Evolutionary conservation across 1,140 invertebrate species (phyloP), one percentile per base, ranked within the genome.

Genomic region (Drosophila virilis): DNA sequence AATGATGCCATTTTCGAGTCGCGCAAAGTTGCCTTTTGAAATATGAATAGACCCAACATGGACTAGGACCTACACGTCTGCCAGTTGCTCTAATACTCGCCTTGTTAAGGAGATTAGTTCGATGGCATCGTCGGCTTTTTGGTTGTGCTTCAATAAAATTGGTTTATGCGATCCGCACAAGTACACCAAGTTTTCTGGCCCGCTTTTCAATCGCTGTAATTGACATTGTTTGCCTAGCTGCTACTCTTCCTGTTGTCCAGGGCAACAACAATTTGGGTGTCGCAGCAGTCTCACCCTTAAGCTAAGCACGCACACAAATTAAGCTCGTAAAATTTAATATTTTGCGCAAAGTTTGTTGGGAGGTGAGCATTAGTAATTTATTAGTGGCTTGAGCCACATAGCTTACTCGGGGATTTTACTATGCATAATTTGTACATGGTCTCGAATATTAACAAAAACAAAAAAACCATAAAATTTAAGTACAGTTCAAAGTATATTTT

Each of bases 251-350:
- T 35, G 70, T 66, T 77, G 74, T 79, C 74, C 68, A 59, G 67
- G 74, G 17, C 68, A 76, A 76, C 68, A 54, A 2, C 2, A 12
- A 6, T 7, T 6, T 6, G 6, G 6, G 10, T n/a, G 12, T 1
- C 9, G 13, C 7, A 15, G 3, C 22, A 28, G 22, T 15, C 43
- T 13, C 50, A 10, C 17, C 43, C 43, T 43, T 77, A 75, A 84
- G 84, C 84, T 52, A 32, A 67, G 38, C 84, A 89, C 84, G 84
- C 69, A 70, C 80, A 73, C 84, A 89, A 89, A 84, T 89, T 89
- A 89, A 89, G 80, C 74, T 84, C 84, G 85, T 89, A 89, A 89
- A 89, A 89, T 89, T 89, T 89, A 89, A 89, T 89, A 89, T 89
- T 84, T 84, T 73, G 62, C 48, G 28, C 45, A 82, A 79, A 83